Base-by-base conservation (phyloP, 2,797 vertebrate genomes). In the Clamator glandarius region DNA sequence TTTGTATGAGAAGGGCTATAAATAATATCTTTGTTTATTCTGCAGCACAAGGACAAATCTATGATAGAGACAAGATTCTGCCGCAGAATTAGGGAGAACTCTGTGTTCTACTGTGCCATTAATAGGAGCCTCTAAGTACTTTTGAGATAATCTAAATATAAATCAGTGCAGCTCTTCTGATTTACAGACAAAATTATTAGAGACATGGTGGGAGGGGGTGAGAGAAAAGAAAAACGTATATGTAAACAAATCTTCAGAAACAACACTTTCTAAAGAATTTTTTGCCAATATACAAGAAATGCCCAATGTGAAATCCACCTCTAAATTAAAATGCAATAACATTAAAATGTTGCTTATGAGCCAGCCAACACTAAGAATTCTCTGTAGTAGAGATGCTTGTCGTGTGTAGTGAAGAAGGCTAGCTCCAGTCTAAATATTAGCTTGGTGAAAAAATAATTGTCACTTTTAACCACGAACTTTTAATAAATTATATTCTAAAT, bases 1-100 rank as follows among this genome's bases (percentile, higher is more conserved):
- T 95, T 94, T 89, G 41, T 80, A 91, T 33, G 44, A 79, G 68
- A 57, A 85, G 46, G 35, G 74, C 76, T 96, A 90, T 94, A 97
- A 95, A 96, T 93, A 91, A 48, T 85, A 4, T 63, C 54, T 93
- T 91, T 96, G 94, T 95, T 96, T 95, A 50, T 94, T 84, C 87
- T 92, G 72, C 11, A 50, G 84, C 62, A 57, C 95, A 97, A 95
- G 89, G 93, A 75, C 87, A 87, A 79, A 91, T 59, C 83, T 87
- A 35, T 50, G 62, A 70, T 44, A 86, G 67, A 93, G 88, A 92
- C 92, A 90, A 92, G 74, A 92, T 92, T 89, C 87, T 93, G 77
- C 62, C 58, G 2, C 48, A 76, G 87, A 92, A 73, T 80, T 94
- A 90, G 8, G 87, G 61, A 78, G 70, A 90, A 78, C 44, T 92